phyloP scores from a whole-genome alignment of 1,140 invertebrate species.

The Coenobita brevimanus region DNA sequence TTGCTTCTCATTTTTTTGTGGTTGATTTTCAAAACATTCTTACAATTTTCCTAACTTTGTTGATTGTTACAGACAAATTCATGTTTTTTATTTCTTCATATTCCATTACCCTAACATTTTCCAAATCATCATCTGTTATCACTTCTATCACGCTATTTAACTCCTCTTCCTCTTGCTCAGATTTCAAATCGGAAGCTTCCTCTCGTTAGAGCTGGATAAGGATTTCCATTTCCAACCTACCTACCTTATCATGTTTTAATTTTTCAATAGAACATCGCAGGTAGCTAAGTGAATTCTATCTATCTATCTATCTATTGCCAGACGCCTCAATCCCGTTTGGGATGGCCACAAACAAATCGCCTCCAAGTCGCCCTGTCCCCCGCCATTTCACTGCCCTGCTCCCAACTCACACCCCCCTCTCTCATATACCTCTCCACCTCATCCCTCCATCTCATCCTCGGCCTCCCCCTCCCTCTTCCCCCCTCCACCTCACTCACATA shows the following conservation, averaged over 20 bases:
- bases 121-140: slow-evolving; percentile 28
- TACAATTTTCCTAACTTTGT: slow-evolving; percentile 26
- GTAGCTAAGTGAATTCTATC: slow-evolving; percentile 19
- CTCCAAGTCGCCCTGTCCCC: too few relatives aligned
- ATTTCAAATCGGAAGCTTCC: slow-evolving; percentile 9
- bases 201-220: slow-evolving; percentile 11
- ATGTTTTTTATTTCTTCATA: slow-evolving; percentile 18
- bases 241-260: too few relatives aligned
- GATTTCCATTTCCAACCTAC: neutral
- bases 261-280: slow-evolving; percentile 26
- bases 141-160: slow-evolving; percentile 28
- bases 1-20: slow-evolving; percentile 29
- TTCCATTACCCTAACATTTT: slow-evolving; percentile 19
- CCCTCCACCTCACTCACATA: too few relatives aligned
- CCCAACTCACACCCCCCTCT: too few relatives aligned
- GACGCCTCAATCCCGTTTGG: too few relatives aligned
- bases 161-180: slow-evolving; percentile 30
- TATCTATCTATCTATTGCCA: too few relatives aligned
- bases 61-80: slow-evolving; percentile 29
- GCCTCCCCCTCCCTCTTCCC: too few relatives aligned
- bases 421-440: too few relatives aligned
- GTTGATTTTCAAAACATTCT: slow-evolving; percentile 21
- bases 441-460: too few relatives aligned
- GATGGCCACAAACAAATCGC: too few relatives aligned
- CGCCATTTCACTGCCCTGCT: too few relatives aligned